A percentile compares a stretch with the other conserved stretches of the same genome.
Evolutionary conservation across 2,113 vertebrate species (phyloP).

Genomic region (Panthera tigris): DNA sequence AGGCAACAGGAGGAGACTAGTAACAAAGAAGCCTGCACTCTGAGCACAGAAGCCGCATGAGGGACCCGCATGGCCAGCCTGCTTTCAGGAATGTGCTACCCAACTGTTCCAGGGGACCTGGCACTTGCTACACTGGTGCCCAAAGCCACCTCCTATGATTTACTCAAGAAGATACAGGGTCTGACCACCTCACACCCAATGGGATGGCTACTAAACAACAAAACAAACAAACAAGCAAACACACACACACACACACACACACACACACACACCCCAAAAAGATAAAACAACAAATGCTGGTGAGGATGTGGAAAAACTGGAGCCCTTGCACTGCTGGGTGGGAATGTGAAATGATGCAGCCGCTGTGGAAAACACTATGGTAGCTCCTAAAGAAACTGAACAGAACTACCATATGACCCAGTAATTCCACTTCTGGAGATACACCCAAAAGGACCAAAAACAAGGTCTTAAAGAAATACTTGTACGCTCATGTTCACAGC

Average conservation of each 20-base stretch:
- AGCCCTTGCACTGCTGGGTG: background rate
- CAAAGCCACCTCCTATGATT: background rate
- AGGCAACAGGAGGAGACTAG: background rate
- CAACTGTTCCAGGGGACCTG: background rate
- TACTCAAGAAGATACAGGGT: background rate
- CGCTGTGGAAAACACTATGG: fast-evolving
- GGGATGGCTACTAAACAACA: background rate
- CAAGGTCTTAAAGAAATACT: background rate
- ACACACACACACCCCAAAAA: too few species aligned
- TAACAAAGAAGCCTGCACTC: background rate
- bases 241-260: too few species aligned
- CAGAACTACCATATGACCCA: background rate
- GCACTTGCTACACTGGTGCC: background rate
- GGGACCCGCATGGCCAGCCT: background rate
- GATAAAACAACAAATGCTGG: background rate
- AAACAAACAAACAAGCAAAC: background rate
- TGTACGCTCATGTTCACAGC: fast-evolving
- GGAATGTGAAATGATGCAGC: fast-evolving
- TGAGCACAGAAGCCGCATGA: background rate
- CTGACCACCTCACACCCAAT: background rate
- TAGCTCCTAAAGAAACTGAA: background rate
- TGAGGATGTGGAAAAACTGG: background rate
- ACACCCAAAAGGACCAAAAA: background rate
- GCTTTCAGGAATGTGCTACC: background rate
- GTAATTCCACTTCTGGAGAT: background rate